Conservation (phyloP, 2,113 vertebrate species). For the Microtus ochrogaster region DNA sequence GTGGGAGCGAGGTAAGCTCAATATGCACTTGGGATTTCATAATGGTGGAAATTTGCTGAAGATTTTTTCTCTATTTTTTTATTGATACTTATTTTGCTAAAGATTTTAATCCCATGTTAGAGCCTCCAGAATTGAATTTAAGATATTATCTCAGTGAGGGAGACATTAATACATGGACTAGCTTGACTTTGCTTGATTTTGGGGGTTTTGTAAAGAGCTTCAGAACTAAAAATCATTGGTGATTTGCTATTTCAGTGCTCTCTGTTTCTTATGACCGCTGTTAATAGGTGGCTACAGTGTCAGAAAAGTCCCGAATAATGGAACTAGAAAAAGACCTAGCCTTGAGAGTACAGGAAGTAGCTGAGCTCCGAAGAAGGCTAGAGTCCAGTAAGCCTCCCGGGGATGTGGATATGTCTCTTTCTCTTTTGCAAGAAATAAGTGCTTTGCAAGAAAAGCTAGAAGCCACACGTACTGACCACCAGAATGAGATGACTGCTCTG, state of each 20-base stretch:
- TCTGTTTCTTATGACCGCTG: conserved; percentile 75
- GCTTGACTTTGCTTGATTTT: neutral
- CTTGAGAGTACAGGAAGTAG: conserved; percentile 91
- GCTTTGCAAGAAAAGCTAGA: conserved; percentile 92
- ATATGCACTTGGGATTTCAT: neutral
- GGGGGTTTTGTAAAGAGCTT: conserved; percentile 36
- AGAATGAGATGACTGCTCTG: conserved; percentile 86
- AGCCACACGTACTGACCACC: conserved; percentile 85
- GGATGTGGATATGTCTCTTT: conserved; percentile 88
- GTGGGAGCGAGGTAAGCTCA: neutral
- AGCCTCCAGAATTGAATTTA: neutral
- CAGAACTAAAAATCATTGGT: neutral
- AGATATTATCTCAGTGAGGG: neutral
- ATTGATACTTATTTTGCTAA: neutral
- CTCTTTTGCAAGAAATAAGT: conserved; percentile 93
- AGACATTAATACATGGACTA: neutral
- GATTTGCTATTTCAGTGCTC: conserved; percentile 52
- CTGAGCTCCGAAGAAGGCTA: conserved; percentile 91
- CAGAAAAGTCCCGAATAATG: conserved; percentile 98
- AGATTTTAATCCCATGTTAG: neutral
- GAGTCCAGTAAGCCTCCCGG: conserved; percentile 88
- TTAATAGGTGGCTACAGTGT: conserved; percentile 96
- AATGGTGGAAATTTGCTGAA: conserved; percentile 6
- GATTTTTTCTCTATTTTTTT: neutral
- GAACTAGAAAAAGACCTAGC: conserved; percentile 95